These are phyloP conservation scores for Tiliqua scincoides DNA, from an alignment of 2,113 vertebrate species.

Conservation along the genomic window DNA sequence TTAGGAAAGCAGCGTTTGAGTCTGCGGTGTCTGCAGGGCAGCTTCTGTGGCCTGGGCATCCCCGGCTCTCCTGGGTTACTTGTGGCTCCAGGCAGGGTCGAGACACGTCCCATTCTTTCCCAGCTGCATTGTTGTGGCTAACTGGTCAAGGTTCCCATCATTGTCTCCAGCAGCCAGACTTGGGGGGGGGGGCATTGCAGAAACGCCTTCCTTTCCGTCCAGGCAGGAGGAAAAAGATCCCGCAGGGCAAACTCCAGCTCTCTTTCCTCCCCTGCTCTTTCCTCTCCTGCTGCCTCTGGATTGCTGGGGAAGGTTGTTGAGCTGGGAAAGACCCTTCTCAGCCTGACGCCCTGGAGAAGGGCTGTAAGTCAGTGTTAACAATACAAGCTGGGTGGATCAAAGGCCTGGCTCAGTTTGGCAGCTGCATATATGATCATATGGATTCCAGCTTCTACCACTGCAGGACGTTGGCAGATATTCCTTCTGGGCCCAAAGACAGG, in stretches of 20 bases:
- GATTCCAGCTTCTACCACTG: no score
- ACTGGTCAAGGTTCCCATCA: neutral
- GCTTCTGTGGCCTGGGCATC: neutral
- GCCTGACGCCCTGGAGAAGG: no score
- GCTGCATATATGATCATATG: no score
- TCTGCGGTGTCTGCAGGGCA: neutral
- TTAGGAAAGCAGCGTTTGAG: no score
- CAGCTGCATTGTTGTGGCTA: neutral
- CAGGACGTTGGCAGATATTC: neutral
- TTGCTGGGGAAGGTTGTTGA: no score
- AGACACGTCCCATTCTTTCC: neutral
- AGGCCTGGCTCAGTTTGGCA: no score
- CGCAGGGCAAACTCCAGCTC: neutral
- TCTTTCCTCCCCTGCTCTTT: neutral
- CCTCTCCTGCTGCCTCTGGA: neutral
- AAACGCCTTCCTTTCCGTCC: fast-evolving
- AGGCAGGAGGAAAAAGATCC: neutral
- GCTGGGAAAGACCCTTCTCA: no score
- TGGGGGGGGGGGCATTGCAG: fast-evolving
- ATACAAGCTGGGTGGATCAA: no score
- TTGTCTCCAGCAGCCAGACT: neutral
- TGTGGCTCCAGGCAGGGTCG: neutral
- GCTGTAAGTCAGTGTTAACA: no score
- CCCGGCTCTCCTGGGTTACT: neutral
- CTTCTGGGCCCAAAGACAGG: neutral